Base-by-base conservation (phyloP, 2,113 vertebrate species). In the Oostethus manadensis region DNA sequence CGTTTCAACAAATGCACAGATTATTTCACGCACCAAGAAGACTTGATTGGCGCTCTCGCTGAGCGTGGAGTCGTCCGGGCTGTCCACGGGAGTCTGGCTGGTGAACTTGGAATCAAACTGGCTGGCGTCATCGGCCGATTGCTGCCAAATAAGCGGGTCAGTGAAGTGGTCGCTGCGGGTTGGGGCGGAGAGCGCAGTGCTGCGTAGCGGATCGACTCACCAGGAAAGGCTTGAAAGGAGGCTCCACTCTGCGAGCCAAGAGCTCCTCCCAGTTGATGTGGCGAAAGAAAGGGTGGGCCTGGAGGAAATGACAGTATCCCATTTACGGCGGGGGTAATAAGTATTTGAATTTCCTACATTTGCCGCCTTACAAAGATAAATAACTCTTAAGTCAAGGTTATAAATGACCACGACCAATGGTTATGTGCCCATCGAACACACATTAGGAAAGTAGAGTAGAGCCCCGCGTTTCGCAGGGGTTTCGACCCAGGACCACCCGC, bases 81-180 rank as follows among this genome's bases (percentile, higher is more conserved):
- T 99, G 85, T 99, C 96, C 74, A 98, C 96, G 66, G 96, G 96
- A 75, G 96, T 93, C 92, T 98, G 96, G 88, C 93, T 93, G 85
- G 96, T 99, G 93, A 98, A 99, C 91, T 99, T 97, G 73, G 96
- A 98, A 89, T 99, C 96, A 86, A 99, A 99, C 88, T 99, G 96
- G 89, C 96, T 99, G 80, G 94, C 95, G 73, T 99, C 96, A 82
- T 99, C 96, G 83, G 96, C 96, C 47, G 96, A 99, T 98, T 98
- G 96, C 96, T 99, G 72, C 49, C 84, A 58, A 62, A 56, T 16
- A 60, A 51, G 23, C 16, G 22, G 38, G 29, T 45, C 4, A 21
- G 33, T 65, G 51, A 56, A 43, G 69, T 11, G 1, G 49, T 8
- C 14, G 3, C 1, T 33, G 13, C 33, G 5, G 13, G 42, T 56